phyloP scores from a whole-genome alignment of 2,113 vertebrate genomes.

The Balaeniceps rex region DNA sequence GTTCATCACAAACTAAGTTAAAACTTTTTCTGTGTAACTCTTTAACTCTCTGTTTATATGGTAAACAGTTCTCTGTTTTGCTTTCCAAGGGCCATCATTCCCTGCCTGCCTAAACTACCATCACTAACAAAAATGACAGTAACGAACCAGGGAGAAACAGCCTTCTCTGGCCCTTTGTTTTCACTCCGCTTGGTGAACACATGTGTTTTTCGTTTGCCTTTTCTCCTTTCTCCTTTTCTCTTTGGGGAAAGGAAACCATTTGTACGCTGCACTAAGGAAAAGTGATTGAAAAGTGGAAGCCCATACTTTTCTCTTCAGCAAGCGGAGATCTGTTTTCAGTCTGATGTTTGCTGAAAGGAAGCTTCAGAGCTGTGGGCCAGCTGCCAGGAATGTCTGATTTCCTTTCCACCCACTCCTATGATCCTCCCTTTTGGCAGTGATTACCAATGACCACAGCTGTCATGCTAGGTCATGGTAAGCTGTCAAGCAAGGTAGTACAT shows the following conservation, averaged over 20 bases:
- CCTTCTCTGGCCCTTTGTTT: not conserved
- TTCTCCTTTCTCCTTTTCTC: not conserved
- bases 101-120: not conserved
- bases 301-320: slow-evolving; percentile 28
- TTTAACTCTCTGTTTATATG: slow-evolving; percentile 31
- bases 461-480: slow-evolving; percentile 66
- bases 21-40: not conserved
- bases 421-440: slow-evolving; percentile 62
- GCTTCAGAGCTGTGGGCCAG: slow-evolving; percentile 45
- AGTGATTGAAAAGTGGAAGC: slow-evolving; percentile 37
- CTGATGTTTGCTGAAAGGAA: slow-evolving; percentile 49
- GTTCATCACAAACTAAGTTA: not conserved
- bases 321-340: slow-evolving; percentile 40
- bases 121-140: slow-evolving; percentile 5
- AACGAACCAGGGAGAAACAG: not conserved
- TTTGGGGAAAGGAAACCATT: not conserved
- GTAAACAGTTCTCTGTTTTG: slow-evolving; percentile 45
- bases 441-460: slow-evolving; percentile 61
- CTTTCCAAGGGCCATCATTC: slow-evolving; percentile 11
- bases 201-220: not conserved
- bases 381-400: slow-evolving; percentile 65
- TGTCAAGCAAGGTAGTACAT: slow-evolving; percentile 54
- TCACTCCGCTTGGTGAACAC: not conserved
- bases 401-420: slow-evolving; percentile 58
- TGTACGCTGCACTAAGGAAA: not conserved